phyloP scores from a whole-genome alignment of 1,140 invertebrate genomes.

The Drosophila equinoxialis region DNA sequence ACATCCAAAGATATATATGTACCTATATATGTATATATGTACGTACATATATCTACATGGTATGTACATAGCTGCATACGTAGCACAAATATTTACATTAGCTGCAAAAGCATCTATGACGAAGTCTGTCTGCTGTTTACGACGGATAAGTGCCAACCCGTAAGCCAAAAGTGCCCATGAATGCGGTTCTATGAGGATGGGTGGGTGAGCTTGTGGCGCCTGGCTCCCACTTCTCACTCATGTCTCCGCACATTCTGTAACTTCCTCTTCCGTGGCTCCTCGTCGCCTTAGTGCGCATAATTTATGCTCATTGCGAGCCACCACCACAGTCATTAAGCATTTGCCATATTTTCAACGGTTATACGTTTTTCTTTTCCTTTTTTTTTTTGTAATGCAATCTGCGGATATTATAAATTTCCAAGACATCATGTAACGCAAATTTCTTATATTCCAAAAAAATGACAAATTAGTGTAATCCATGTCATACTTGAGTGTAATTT shows the following conservation, averaged over 20 bases:
- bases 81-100: conserved; percentile 43
- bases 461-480: conserved; percentile 1
- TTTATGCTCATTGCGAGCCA: conserved; percentile 70
- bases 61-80: neutral
- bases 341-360: conserved; percentile 42
- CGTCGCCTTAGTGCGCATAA: conserved; percentile 63
- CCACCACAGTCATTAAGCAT: conserved; percentile 29
- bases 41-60: neutral
- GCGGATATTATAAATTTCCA: neutral
- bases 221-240: conserved; percentile 18
- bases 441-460: neutral
- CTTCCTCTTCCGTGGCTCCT: neutral
- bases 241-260: neutral
- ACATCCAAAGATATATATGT: neutral
- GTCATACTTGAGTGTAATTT: conserved; percentile 23
- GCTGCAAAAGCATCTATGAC: conserved; percentile 31
- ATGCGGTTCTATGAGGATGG: neutral
- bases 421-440: neutral
- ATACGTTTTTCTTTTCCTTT: neutral
- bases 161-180: conserved; percentile 11
- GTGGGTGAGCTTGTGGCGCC: conserved; percentile 28
- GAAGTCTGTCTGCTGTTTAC: conserved; percentile 29
- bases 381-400: neutral
- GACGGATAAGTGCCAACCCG: conserved; percentile 33
- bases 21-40: neutral